Percentiles rank a stretch among this genome's conserved stretches.
phyloP scores from a whole-genome alignment of 2,113 vertebrate genomes.

The Eretmochelys imbricata region DNA sequence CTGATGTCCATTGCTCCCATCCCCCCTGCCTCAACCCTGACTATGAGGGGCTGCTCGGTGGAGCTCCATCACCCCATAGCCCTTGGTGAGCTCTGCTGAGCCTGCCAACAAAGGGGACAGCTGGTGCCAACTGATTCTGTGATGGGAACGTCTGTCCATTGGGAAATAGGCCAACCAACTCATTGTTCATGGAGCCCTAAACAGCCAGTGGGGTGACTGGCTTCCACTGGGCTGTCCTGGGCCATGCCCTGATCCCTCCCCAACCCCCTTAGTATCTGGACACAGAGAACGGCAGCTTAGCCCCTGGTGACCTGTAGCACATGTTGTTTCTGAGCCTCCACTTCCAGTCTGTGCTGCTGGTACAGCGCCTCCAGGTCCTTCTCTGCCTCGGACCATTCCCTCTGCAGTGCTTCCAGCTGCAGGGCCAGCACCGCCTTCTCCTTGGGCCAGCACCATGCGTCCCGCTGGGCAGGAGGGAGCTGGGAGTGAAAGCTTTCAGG shows the following conservation, averaged over 20 bases:
- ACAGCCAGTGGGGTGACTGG: neutral
- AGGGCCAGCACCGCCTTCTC: slow-evolving; percentile 78
- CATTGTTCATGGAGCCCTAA: neutral
- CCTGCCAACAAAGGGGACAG: neutral
- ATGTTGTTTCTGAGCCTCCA: slow-evolving; percentile 76
- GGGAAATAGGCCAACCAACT: too few relatives aligned
- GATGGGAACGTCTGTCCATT: neutral
- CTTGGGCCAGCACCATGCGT: slow-evolving; percentile 68
- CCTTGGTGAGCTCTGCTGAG: neutral
- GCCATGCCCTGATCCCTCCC: neutral
- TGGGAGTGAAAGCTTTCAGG: neutral
- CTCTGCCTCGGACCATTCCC: slow-evolving; percentile 78
- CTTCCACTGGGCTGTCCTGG: neutral
- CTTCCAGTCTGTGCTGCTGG: slow-evolving; percentile 71
- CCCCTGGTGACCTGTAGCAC: slow-evolving; percentile 80
- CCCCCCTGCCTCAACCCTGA: neutral
- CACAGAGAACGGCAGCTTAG: neutral
- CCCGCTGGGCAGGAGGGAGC: slow-evolving; percentile 13
- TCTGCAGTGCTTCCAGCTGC: slow-evolving; percentile 82
- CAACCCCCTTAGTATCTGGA: neutral
- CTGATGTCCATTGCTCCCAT: fast-evolving
- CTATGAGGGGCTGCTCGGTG: neutral
- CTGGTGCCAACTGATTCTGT: neutral
- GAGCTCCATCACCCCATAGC: neutral
- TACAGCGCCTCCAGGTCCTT: slow-evolving; percentile 77